A percentile compares a stretch with the other conserved stretches of the same genome.
Conservation (phyloP, 92 coral and sea anemone genomes). For the Diadumene lineata region DNA sequence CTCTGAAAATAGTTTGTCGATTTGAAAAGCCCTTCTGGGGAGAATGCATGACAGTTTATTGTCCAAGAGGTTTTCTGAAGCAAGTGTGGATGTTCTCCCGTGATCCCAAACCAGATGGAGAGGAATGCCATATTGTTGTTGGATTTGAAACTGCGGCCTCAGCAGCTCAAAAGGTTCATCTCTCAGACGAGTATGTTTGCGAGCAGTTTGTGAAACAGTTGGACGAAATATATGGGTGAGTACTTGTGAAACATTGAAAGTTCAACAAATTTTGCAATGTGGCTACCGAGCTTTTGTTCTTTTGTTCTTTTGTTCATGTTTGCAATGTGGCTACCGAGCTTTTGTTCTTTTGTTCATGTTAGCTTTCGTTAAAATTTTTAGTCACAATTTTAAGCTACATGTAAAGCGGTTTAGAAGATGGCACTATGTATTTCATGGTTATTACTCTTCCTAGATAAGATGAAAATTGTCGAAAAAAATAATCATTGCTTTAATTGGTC, state of each 20-base stretch:
- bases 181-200: slow-evolving; percentile 65
- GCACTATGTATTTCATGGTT: too few relatives aligned
- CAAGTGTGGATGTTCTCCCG: slow-evolving; percentile 92
- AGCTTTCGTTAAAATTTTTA: too few relatives aligned
- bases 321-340: too few relatives aligned
- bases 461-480: too few relatives aligned
- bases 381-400: too few relatives aligned
- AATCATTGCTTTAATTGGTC: too few relatives aligned
- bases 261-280: too few relatives aligned
- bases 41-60: background rate
- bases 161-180: slow-evolving; percentile 69
- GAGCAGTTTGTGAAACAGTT: slow-evolving; percentile 68
- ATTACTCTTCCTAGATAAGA: too few relatives aligned
- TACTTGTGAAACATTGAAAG: background rate
- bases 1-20: slow-evolving; percentile 86
- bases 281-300: too few relatives aligned
- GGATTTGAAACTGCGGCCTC: slow-evolving; percentile 85
- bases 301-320: too few relatives aligned
- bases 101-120: slow-evolving; percentile 56
- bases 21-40: slow-evolving; percentile 84
- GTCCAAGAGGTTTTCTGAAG: slow-evolving; percentile 34
- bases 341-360: too few relatives aligned
- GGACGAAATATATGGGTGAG: slow-evolving; percentile 89
- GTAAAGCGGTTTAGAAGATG: too few relatives aligned
- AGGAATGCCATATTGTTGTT: slow-evolving; percentile 79